phyloP scores from a whole-genome alignment of 1,140 invertebrate species.

The Uloborus diversus region DNA sequence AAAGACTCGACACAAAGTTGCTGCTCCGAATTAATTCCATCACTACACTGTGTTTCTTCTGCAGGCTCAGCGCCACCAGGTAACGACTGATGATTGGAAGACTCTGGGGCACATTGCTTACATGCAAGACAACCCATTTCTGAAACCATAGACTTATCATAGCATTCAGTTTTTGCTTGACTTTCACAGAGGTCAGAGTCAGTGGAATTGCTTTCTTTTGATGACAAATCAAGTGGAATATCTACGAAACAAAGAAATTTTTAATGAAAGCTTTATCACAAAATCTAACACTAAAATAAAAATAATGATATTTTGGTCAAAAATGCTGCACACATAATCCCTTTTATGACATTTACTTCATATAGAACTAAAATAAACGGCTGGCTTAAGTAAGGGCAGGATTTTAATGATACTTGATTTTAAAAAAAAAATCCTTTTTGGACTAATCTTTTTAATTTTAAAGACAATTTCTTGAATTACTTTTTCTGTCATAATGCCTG shows the following conservation, averaged over 20 bases:
- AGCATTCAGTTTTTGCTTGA: background rate
- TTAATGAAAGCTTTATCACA: background rate
- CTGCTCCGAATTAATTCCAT: constrained; percentile 17
- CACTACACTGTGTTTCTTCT: constrained; percentile 26
- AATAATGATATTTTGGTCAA: too few species aligned
- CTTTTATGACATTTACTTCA: too few species aligned
- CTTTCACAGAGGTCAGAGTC: background rate
- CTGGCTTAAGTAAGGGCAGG: too few species aligned
- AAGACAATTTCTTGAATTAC: too few species aligned
- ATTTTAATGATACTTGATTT: too few species aligned
- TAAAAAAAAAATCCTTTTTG: too few species aligned
- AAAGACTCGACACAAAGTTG: background rate
- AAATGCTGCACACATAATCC: too few species aligned
- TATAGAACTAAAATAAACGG: too few species aligned
- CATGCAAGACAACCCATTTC: constrained; percentile 20
- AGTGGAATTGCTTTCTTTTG: background rate
- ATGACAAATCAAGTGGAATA: constrained; percentile 39
- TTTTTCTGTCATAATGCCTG: too few species aligned
- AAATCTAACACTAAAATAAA: background rate
- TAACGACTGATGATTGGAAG: constrained; percentile 32
- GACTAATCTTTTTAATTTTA: too few species aligned
- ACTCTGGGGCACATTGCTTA: constrained; percentile 30
- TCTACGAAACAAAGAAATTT: constrained; percentile 1
- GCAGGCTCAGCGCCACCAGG: constrained; percentile 9
- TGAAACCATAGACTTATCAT: background rate